These are phyloP conservation scores for Montipora cactus DNA, from an alignment of 64 coral and sea anemone genomes.

Conservation along the genomic window DNA sequence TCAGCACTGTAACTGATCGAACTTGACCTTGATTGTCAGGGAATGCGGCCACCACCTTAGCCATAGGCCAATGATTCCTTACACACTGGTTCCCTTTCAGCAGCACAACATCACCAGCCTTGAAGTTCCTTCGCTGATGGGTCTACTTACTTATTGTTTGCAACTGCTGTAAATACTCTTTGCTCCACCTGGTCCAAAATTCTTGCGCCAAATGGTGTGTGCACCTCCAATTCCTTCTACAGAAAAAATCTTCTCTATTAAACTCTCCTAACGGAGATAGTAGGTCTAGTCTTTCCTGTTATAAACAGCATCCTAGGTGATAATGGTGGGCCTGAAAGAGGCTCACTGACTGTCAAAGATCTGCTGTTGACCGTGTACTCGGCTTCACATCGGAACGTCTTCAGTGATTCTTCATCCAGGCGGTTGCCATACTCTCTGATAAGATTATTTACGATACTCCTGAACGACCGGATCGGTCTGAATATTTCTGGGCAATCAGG, in stretches of 20 bases:
- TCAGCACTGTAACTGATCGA: no score
- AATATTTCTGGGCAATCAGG: no score
- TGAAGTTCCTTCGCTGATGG: no score
- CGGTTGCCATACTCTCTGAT: slow-evolving; percentile 35
- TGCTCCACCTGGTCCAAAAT: neutral
- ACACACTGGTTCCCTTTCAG: no score
- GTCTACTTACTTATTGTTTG: no score
- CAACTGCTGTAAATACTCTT: no score
- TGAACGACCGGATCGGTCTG: slow-evolving; percentile 63
- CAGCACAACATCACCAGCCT: no score
- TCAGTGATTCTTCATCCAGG: slow-evolving; percentile 60
- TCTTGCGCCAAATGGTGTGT: slow-evolving; percentile 57
- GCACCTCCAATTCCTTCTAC: slow-evolving; percentile 33
- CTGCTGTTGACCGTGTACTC: slow-evolving; percentile 49
- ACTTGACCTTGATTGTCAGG: no score
- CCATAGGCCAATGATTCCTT: no score
- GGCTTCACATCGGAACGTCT: slow-evolving; percentile 64
- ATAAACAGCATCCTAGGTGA: slow-evolving; percentile 59
- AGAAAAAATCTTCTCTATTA: slow-evolving; percentile 31
- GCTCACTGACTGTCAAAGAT: slow-evolving; percentile 55
- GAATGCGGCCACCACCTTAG: no score
- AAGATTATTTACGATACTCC: slow-evolving; percentile 28
- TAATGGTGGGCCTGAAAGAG: neutral
- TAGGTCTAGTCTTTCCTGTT: slow-evolving; percentile 21
- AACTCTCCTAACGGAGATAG: slow-evolving; percentile 41